phyloP scores from a whole-genome alignment of 2,888 invertebrate species.

The Monochamus alternatus region DNA sequence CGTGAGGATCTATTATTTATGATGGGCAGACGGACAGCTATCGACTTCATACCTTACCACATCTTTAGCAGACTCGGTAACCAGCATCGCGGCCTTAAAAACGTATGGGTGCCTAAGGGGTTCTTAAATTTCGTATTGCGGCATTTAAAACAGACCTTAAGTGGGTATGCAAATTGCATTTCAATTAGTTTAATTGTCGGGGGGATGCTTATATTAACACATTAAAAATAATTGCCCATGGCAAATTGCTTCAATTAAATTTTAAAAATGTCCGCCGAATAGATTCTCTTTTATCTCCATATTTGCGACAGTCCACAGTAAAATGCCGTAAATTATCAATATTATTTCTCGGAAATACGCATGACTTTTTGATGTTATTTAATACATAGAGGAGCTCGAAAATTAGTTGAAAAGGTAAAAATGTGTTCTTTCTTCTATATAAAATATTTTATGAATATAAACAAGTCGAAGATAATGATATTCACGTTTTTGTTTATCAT shows the following conservation, averaged over 20 bases:
- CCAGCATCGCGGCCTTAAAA: neutral
- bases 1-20: conserved; percentile 31
- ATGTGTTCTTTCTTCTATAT: too few species aligned
- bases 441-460: too few species aligned
- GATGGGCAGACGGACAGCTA: conserved; percentile 31
- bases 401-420: too few species aligned
- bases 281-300: too few species aligned
- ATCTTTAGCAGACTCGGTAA: conserved; percentile 24
- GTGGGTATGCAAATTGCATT: conserved; percentile 1
- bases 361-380: too few species aligned
- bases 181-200: conserved; percentile 1
- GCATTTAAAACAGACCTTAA: conserved; percentile 8
- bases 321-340: too few species aligned
- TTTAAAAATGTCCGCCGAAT: neutral
- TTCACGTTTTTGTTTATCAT: too few species aligned
- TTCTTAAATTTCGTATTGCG: conserved; percentile 13
- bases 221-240: conserved; percentile 14
- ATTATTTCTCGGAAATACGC: too few species aligned
- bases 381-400: too few species aligned
- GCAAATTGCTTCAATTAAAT: conserved; percentile 3
- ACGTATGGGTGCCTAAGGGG: conserved; percentile 17
- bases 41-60: conserved; percentile 29
- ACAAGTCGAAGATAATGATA: too few species aligned
- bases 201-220: neutral
- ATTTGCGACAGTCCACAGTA: too few species aligned